Conservation (phyloP, 2,888 invertebrate species). For the Troglohyphantes excavatus region DNA sequence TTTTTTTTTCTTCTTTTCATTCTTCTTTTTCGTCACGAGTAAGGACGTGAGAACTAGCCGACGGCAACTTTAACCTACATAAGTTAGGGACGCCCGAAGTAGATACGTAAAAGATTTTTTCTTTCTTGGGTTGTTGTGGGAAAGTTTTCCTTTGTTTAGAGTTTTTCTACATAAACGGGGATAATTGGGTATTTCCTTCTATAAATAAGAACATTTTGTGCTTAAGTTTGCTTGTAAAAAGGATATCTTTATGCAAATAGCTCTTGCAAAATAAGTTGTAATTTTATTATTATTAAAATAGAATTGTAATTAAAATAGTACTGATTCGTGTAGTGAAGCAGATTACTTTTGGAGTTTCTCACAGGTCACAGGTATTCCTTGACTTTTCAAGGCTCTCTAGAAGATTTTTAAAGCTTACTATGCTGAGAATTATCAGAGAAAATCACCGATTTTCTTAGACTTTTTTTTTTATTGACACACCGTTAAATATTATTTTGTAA, state of each 20-base stretch:
- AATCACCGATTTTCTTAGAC: too few species aligned
- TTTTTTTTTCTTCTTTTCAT: conserved; percentile 45
- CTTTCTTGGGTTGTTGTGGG: conserved; percentile 48
- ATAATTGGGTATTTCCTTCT: conserved; percentile 64
- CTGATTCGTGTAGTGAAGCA: too few species aligned
- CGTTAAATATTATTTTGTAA: too few species aligned
- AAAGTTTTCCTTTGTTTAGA: conserved; percentile 53
- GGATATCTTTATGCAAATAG: neutral
- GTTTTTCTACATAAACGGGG: conserved; percentile 54
- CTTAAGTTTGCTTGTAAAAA: neutral
- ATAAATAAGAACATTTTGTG: neutral
- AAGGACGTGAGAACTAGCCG: conserved; percentile 78
- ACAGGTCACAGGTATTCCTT: too few species aligned
- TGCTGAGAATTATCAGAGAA: too few species aligned
- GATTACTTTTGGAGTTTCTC: too few species aligned
- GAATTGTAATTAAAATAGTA: too few species aligned
- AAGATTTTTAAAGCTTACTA: too few species aligned
- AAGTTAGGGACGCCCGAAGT: conserved; percentile 62
- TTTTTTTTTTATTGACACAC: too few species aligned
- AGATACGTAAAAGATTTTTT: conserved; percentile 3
- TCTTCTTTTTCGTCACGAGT: conserved; percentile 55
- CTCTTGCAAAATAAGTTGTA: too few species aligned
- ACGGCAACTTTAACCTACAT: conserved; percentile 73
- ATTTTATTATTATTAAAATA: too few species aligned
- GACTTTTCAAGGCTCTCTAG: too few species aligned